Conservation (phyloP, 2,888 invertebrate genomes). For the Phengaris arion region DNA sequence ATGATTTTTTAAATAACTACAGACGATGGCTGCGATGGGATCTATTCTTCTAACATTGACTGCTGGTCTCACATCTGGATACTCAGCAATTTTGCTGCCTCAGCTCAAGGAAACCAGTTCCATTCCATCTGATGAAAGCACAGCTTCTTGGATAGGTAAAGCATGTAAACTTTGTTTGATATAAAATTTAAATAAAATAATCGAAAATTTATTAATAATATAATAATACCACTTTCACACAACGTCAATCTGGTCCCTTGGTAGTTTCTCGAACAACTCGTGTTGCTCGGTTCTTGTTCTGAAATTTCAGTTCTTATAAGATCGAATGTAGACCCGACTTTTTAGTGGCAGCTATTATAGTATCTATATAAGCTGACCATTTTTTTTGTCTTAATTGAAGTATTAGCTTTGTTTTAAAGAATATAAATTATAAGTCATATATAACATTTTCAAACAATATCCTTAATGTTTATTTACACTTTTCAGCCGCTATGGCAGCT, state of each 20-base stretch:
- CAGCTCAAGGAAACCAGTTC: constrained; percentile 71
- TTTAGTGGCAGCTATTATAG: no score
- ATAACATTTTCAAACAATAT: background rate
- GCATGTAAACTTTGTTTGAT: background rate
- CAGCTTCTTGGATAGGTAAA: constrained; percentile 82
- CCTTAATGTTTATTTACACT: constrained; percentile 19
- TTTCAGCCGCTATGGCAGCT: constrained; percentile 81
- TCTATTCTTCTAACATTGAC: constrained; percentile 78
- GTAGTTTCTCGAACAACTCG: no score
- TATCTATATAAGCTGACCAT: no score
- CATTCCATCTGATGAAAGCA: constrained; percentile 67
- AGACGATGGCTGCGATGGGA: constrained; percentile 78
- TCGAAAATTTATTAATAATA: background rate
- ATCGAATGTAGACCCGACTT: no score
- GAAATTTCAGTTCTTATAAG: no score
- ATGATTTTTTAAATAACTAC: constrained; percentile 43
- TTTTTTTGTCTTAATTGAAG: background rate
- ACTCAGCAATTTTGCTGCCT: constrained; percentile 82
- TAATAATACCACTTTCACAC: no score
- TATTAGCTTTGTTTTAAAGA: background rate
- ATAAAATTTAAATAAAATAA: background rate
- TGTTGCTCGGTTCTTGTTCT: no score
- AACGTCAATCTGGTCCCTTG: no score
- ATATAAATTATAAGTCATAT: background rate
- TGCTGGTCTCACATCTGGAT: constrained; percentile 81